Conservation (phyloP, 2,113 vertebrate genomes). For the Beaufortia kweichowensis region DNA sequence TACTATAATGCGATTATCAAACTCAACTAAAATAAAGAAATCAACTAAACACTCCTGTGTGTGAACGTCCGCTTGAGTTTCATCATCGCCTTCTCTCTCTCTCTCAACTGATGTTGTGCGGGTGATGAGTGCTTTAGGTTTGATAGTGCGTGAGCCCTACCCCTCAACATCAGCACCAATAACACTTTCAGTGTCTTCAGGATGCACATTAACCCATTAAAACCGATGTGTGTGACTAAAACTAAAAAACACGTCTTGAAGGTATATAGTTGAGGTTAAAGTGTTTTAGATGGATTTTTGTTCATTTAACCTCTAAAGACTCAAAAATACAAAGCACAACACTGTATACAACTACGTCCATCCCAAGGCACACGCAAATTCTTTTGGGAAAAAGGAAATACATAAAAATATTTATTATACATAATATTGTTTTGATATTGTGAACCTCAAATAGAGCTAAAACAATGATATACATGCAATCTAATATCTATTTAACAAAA, state of each 20-base stretch:
- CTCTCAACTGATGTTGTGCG: slow-evolving; percentile 33
- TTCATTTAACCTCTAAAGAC: not conserved
- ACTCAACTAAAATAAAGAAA: no score
- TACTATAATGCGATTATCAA: slow-evolving; percentile 20
- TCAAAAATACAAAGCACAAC: no score
- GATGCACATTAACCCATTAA: not conserved
- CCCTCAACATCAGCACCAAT: slow-evolving; percentile 44
- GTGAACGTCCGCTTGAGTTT: not conserved
- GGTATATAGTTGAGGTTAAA: not conserved
- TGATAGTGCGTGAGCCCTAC: slow-evolving; percentile 31
- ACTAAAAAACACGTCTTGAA: not conserved
- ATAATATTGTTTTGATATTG: no score
- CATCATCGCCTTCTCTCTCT: slow-evolving; percentile 2
- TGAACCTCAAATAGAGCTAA: no score
- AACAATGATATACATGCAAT: no score
- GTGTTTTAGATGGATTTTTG: not conserved
- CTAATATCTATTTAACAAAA: no score
- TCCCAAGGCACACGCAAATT: no score
- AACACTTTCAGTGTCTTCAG: not conserved
- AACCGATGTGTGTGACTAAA: not conserved
- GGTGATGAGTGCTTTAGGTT: slow-evolving; percentile 22
- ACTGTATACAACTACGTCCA: no score
- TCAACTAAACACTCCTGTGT: not conserved
- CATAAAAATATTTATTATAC: no score
- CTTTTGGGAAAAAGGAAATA: no score